Evolutionary conservation across 2,888 invertebrate genomes (phyloP), one percentile per base, ranked within the genome.

Genomic region (Hirtodrosophila histrioides): DNA sequence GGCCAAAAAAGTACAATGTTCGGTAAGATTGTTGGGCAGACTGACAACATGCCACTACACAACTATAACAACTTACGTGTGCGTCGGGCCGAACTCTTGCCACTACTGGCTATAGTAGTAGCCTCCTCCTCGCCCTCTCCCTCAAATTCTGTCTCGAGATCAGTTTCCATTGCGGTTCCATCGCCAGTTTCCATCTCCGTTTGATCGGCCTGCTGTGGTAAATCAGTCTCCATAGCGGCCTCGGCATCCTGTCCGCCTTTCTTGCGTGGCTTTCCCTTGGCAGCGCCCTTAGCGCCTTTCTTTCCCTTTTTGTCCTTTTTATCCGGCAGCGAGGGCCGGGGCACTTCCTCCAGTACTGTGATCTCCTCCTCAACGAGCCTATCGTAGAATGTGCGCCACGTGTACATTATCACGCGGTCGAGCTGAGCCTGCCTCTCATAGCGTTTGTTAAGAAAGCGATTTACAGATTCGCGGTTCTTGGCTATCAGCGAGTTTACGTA

Each of bases 281-380:
- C 76, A 12, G 63, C 65, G 8, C 75, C 76, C 8, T 76, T 62
- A 24, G 49, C 48, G 53, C 84, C 73, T 58, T 83, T 77, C 36
- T 81, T 85, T 11, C 27, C 27, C 31, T 89, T 89, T 33, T 84
- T 89, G 86, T 71, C 90, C 74, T 88, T 90, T 70, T 84, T 89
- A 40, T 87, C 90, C 31, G 89, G 90, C 0, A 91, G 86, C 0
- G 92, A 91, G 0, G 93, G 93, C 2, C 92, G 72, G 0, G 83
- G 70, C 33, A 89, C 78, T 93, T 95, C 94, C 92, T 96, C 95
- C 75, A 94, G 92, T 37, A 94, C 93, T 3, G 94, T 93, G 64
- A 96, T 94, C 90, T 96, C 96, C 87, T 95, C 95, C 84, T 96
- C 95, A 12, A 95, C 93, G 7, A 95, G 92, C 88, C 95, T 95